These are phyloP conservation scores for Luidia sarsii DNA, from an alignment of 53 echinoderm and acorn worm genomes.

Conservation along the genomic window DNA sequence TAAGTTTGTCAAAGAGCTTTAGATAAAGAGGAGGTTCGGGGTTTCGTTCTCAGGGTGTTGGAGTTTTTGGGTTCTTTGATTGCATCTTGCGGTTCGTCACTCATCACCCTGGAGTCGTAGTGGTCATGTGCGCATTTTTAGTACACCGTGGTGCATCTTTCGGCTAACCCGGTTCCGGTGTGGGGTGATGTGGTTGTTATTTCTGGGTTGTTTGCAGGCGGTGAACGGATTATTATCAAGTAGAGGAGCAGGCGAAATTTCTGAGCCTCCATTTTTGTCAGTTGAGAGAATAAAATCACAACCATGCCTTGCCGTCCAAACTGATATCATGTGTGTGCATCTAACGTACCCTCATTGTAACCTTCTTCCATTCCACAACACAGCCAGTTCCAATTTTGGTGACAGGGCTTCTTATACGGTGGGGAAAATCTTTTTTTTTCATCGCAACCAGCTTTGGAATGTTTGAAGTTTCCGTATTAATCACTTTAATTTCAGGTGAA, in stretches of 20 bases:
- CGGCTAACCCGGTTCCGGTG: conserved; percentile 31
- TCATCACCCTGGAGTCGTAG: too few species aligned
- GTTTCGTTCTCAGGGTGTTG: not conserved
- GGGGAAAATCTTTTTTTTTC: conserved; percentile 9
- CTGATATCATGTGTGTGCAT: not conserved
- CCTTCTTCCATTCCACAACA: not conserved
- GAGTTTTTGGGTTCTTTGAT: not conserved
- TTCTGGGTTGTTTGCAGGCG: not conserved
- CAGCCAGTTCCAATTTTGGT: not conserved
- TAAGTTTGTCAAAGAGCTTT: conserved; percentile 45
- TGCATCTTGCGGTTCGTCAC: conserved; percentile 12
- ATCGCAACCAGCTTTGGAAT: not conserved
- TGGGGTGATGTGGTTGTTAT: too few species aligned
- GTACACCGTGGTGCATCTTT: not conserved
- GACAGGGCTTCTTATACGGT: conserved; percentile 12
- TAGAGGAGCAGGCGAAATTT: too few species aligned
- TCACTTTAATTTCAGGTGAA: not conserved
- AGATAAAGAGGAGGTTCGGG: not conserved
- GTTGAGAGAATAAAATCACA: too few species aligned
- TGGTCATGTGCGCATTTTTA: conserved; percentile 42
- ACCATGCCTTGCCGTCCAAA: not conserved
- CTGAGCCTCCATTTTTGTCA: too few species aligned
- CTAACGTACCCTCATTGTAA: not conserved
- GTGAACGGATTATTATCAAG: not conserved
- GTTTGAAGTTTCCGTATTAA: conserved; percentile 1